Evolutionary conservation across 2,888 invertebrate genomes (phyloP), one percentile per base, ranked within the genome.

Genomic region (Cephus rjabovi): DNA sequence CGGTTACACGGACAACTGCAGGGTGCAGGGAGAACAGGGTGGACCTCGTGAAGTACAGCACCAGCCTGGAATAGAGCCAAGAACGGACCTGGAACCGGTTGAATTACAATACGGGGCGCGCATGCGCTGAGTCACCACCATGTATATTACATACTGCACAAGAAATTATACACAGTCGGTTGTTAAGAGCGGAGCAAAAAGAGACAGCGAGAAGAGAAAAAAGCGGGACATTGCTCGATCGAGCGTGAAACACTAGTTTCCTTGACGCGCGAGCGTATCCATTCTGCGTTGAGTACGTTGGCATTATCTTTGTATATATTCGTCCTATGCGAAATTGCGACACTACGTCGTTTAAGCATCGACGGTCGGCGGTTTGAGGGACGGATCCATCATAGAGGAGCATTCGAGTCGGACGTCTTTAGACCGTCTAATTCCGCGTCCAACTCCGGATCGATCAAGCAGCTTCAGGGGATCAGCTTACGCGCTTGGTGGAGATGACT

Each of bases 81-180:
- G 77, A 76, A 75, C 77, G 76, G 80, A 80, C 77, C 79, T 80
- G 81, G 82, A 84, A 85, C 86, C 86, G 86, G 86, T 86, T 86
- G 83, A 86, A 86, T 86, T 84, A 84, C 83, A 85, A 84, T 86
- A 84, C 80, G 79, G 80, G 79, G 81, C 81, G 82, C 79, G 79
- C 80, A 81, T 80, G 81, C 81, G 78, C 84, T 83, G 83, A 84
- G 82, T 84, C 83, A 84, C 80, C 81, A 73, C 79, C 75, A 82
- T 83, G 82, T 84, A 81, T 82, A 83, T 84, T 79, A 75, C 79
- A 82, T 81, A 79, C 82, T 75, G 73, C 79, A 68, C 71, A 34
- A 73, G 79, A 74, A 71, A 75, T 75, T 37, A 79, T 68, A 34
- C 74, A 73, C 71, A 75, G 56, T 69, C 69, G 68, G 77, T 74